Conservation (phyloP, 2,797 vertebrate genomes). For the Hybognathus amarus region DNA sequence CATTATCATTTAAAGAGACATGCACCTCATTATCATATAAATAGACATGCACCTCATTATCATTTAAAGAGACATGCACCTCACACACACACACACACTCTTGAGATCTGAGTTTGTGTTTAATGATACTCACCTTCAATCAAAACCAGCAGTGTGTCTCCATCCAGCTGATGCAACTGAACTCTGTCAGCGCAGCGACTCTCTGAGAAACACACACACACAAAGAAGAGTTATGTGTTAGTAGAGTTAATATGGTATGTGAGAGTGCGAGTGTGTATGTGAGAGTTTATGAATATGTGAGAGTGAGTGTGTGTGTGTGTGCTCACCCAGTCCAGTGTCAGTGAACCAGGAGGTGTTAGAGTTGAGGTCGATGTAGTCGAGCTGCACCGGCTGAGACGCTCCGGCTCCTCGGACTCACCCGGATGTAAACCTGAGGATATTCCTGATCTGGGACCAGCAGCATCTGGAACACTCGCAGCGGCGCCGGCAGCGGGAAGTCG, state of each 20-base stretch:
- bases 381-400: constrained; percentile 68
- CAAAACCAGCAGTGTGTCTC: constrained; percentile 82
- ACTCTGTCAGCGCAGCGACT: constrained; percentile 74
- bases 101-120: not conserved
- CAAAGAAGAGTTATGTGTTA: not conserved
- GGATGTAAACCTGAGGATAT: constrained; percentile 87
- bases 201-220: constrained; percentile 70
- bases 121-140: constrained; percentile 79
- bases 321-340: constrained; percentile 71
- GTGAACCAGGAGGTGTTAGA: constrained; percentile 91
- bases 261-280: not conserved
- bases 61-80: too few relatives aligned
- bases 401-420: constrained; percentile 71
- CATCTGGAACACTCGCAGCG: constrained; percentile 86
- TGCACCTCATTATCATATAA: too few relatives aligned
- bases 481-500: constrained; percentile 86
- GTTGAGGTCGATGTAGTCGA: constrained; percentile 90
- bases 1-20: too few relatives aligned
- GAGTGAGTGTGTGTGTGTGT: not conserved
- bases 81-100: not conserved
- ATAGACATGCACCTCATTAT: too few relatives aligned
- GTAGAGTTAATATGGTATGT: too few relatives aligned
- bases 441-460: constrained; percentile 81
- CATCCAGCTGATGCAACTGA: constrained; percentile 85
- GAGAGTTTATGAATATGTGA: not conserved